These are phyloP conservation scores for Thalassarche chlororhynchos DNA, from an alignment of 2,113 vertebrate species.

Conservation along the genomic window DNA sequence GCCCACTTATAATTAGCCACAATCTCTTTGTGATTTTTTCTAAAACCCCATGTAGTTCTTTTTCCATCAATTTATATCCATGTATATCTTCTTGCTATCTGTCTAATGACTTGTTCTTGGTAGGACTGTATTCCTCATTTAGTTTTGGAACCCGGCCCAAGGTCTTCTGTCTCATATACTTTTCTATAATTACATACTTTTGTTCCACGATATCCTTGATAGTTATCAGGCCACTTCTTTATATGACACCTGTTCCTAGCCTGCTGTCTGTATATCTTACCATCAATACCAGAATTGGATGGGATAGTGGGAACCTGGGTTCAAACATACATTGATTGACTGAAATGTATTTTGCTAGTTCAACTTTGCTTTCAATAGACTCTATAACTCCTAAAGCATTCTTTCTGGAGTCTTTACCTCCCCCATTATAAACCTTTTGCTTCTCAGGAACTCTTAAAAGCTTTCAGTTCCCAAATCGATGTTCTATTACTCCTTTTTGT, in stretches of 20 bases:
- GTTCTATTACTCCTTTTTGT: neutral
- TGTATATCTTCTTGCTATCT: neutral
- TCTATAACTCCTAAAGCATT: neutral
- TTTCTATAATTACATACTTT: neutral
- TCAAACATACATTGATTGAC: neutral
- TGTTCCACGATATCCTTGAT: neutral
- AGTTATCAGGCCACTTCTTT: neutral
- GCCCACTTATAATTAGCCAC: neutral
- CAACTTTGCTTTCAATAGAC: neutral
- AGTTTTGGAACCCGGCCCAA: neutral
- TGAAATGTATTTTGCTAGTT: neutral
- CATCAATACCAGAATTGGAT: neutral
- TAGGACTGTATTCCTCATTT: neutral
- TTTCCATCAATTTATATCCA: neutral
- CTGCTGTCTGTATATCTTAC: neutral
- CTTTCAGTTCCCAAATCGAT: neutral
- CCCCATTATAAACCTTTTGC: neutral
- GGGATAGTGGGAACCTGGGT: neutral
- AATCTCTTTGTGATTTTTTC: neutral
- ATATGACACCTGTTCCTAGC: rapidly evolving
- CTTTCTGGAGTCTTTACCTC: neutral
- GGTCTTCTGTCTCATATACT: neutral
- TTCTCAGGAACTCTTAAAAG: neutral
- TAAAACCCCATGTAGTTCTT: neutral
- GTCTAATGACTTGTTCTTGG: neutral